Percentiles rank a stretch among this genome's conserved stretches.
phyloP scores from a whole-genome alignment of 2,888 invertebrate species.

The Yponomeuta plumbellus region DNA sequence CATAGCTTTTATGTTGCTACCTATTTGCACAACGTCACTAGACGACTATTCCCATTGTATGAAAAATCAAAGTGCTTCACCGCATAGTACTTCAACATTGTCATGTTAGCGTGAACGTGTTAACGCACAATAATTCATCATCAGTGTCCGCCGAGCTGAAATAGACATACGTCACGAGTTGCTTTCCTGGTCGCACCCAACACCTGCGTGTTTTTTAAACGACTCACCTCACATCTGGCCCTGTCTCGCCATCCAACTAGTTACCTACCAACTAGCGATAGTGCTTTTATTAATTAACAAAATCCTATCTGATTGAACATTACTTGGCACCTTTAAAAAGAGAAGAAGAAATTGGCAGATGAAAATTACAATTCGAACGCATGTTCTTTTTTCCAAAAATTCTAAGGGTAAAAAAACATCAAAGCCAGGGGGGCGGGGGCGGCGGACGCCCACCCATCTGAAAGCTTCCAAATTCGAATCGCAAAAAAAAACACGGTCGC shows the following conservation, averaged over 20 bases:
- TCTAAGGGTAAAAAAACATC: neutral
- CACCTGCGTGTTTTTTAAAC: constrained; percentile 1
- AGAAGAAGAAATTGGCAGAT: neutral
- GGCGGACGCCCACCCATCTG: constrained; percentile 64
- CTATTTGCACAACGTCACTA: too few relatives aligned
- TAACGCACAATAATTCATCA: neutral
- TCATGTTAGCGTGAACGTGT: too few relatives aligned
- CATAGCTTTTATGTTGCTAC: too few relatives aligned
- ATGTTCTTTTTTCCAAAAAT: neutral
- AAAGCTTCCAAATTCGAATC: constrained; percentile 73
- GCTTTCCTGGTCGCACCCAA: neutral
- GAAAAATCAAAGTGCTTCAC: too few relatives aligned
- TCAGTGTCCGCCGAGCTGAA: neutral
- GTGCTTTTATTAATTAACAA: neutral
- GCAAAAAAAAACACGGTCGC: constrained; percentile 69
- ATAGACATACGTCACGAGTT: neutral
- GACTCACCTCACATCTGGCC: neutral
- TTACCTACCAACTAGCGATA: neutral
- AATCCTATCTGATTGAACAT: neutral
- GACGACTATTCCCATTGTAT: too few relatives aligned
- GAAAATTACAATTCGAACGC: neutral
- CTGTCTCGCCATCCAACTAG: neutral
- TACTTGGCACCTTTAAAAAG: neutral
- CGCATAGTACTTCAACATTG: too few relatives aligned
- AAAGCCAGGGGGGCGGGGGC: constrained; percentile 48